Evolutionary conservation across 2,113 vertebrate genomes (phyloP).

Genomic region (Saccopteryx leptura): DNA sequence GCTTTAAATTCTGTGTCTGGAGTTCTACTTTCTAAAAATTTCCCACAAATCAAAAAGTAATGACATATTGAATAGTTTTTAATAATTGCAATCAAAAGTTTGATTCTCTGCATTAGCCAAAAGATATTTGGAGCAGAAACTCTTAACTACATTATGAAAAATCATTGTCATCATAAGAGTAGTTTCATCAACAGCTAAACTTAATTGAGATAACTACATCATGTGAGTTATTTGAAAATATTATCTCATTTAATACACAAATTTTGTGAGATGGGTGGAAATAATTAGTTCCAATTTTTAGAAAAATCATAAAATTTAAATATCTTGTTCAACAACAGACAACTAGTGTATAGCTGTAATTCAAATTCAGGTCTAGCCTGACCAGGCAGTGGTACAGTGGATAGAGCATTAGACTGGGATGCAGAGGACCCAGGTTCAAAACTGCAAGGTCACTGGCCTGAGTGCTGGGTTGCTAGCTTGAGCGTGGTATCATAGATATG

Average conservation of each 20-base stretch:
- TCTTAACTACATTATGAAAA: neutral
- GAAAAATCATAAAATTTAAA: neutral
- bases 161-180: neutral
- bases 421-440: too few species aligned
- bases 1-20: neutral
- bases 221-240: neutral
- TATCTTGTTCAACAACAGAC: neutral
- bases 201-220: neutral
- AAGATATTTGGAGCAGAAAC: neutral
- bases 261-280: neutral
- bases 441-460: too few species aligned
- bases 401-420: too few species aligned
- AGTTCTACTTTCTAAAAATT: conserved; percentile 19
- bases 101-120: neutral
- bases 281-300: neutral
- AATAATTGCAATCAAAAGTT: conserved; percentile 6
- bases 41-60: conserved; percentile 12
- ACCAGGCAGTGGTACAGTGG: too few species aligned
- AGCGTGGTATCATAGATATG: too few species aligned
- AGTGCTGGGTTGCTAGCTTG: too few species aligned
- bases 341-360: neutral
- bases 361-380: neutral
- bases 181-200: neutral
- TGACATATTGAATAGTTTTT: neutral
- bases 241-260: neutral